Base-by-base conservation (phyloP, 2,113 vertebrate genomes). In the Mus musculus region DNA sequence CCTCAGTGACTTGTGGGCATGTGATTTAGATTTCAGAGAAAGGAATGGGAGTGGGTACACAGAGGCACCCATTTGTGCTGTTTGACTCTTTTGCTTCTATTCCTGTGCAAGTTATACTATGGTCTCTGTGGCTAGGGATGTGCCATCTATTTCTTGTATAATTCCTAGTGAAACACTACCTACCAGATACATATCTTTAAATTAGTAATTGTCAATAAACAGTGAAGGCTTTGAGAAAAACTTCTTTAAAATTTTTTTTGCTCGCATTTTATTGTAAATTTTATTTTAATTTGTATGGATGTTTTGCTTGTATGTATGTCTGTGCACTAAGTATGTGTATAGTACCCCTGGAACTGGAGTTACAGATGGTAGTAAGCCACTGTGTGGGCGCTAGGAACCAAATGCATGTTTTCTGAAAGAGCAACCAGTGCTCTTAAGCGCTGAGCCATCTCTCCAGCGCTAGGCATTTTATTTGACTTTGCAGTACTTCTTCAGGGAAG, bases 1-100 rank as follows among this genome's bases (percentile, higher is more conserved):
- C 59, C 54, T 16, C 54, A 46, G 4, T 78, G 78, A 73, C 24
- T 59, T 80, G 10, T 89, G 67, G 80, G 20, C 91, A 78, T 65
- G 28, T 88, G 69, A 94, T 77, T 94, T 94, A 73, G 88, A 91
- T 96, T 88, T 80, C 85, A 63, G 54, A 94, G 33, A 63, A 97
- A 90, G 82, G 65, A 36, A 3, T 3, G 5, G 56, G 30, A 80
- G 20, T 1, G 11, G 81, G 39, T 69, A 65, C 39, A 86, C 46
- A 65, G 0, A 94, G 63, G 36, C 33, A 69, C 20, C 56, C 20
- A 36, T 88, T 95, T 63, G 42, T 42, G 42, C 42, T 42, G 42
- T 42, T 42, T 42, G 42, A 42, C 42, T 42, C 42, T 59, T 86
- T 91, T 67, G 10, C 49, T 86, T 71, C 49, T 90, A 91, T 92